Evolutionary conservation across 1,140 invertebrate species (phyloP), one percentile per base, ranked within the genome.

Genomic region (Belonocnema kinseyi): DNA sequence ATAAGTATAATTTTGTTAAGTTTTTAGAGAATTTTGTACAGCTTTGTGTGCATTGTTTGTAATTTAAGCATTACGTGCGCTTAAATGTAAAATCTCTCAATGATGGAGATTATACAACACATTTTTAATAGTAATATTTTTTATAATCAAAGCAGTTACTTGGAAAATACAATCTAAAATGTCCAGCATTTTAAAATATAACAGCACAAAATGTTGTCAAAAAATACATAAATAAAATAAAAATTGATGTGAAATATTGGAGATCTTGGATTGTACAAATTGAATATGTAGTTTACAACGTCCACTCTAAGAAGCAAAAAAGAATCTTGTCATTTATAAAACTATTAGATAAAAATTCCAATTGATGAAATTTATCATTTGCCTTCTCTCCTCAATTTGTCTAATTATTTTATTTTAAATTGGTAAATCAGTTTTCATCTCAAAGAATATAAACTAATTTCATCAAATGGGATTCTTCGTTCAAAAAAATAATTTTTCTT

Each of bases 121-220:
- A 46, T 21, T 66, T 66, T 66, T 40, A 40, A 66, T 66, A 66
- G 33, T 14, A 66, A n/a, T 66, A 40, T 66, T 66, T 66, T 66
- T 33, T 40, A 66, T 66, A 2, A 66, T 61, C 12, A 66, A 66
- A 66, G 13, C 26, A 40, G 16, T 61, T 14, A 14, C 40, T 66
- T 33, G 13, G 16, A 46, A 16, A 14, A 5, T 66, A 2, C 16
- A 26, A 3, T 17, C 16, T 13, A 1, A 66, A 66, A 40, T 66
- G n/a, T 66, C 21, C 61, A 66, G 40, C 46, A 66, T 40, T 66
- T 5, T 3, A 17, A 10, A 10, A 54, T 54, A 16, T 17, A 17
- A 54, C n/a, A n/a, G 8, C 53, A 54, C 4, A 5, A 19, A n/a
- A 3, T 54, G 10, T 46, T 7, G 7, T 46, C 14, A 6, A 16